A percentile compares a stretch with the other conserved stretches of the same genome.
phyloP scores from a whole-genome alignment of 2,888 invertebrate genomes.

The Hypomecis atomaria region DNA sequence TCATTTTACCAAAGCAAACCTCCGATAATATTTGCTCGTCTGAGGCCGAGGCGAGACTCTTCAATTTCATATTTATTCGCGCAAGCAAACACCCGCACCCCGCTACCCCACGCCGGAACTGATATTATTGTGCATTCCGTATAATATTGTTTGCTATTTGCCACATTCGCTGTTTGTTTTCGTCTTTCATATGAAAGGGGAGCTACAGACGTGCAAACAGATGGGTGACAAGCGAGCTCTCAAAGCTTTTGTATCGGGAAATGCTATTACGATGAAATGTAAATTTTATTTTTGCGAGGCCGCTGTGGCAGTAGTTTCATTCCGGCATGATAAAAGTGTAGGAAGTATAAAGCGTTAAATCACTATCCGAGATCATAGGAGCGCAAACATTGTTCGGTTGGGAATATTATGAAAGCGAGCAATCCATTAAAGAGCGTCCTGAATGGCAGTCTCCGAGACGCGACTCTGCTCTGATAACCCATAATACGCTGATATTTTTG shows the following conservation, averaged over 20 bases:
- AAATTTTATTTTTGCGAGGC: slow-evolving; percentile 61
- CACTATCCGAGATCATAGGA: slow-evolving; percentile 75
- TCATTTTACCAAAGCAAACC: slow-evolving; percentile 84
- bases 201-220: slow-evolving; percentile 79
- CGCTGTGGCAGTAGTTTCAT: slow-evolving; percentile 43
- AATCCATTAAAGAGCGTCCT: slow-evolving; percentile 81
- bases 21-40: slow-evolving; percentile 80
- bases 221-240: slow-evolving; percentile 75
- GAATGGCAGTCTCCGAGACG: slow-evolving; percentile 75
- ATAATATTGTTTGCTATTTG: slow-evolving; percentile 85
- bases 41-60: slow-evolving; percentile 74
- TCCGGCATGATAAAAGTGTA: slow-evolving; percentile 44
- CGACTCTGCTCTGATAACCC: slow-evolving; percentile 81
- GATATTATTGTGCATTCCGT: slow-evolving; percentile 85
- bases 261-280: slow-evolving; percentile 71
- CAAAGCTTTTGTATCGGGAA: slow-evolving; percentile 70
- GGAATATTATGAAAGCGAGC: slow-evolving; percentile 82
- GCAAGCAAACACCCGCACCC: slow-evolving; percentile 78
- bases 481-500: slow-evolving; percentile 84
- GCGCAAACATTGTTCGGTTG: slow-evolving; percentile 73
- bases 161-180: slow-evolving; percentile 84
- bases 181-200: slow-evolving; percentile 84
- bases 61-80: slow-evolving; percentile 85
- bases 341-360: slow-evolving; percentile 69
- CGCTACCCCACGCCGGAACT: slow-evolving; percentile 79